A percentile compares a stretch with the other conserved stretches of the same genome.
Conservation (phyloP, 1,140 invertebrate species). For the Bilobella aurantiaca region DNA sequence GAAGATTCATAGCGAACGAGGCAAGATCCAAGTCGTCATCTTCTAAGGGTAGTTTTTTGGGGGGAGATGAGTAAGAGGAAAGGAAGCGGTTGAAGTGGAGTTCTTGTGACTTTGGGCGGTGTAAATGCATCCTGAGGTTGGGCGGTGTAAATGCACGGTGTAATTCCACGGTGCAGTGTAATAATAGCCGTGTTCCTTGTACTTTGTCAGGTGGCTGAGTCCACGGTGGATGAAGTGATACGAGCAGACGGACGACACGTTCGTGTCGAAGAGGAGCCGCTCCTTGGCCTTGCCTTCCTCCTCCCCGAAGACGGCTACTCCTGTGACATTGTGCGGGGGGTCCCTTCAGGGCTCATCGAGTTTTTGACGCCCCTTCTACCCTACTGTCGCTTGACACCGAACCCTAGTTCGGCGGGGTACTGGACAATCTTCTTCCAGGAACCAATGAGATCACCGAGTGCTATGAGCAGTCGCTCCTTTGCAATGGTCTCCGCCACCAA, state of each 20-base stretch:
- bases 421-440: conserved; percentile 36
- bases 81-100: no score
- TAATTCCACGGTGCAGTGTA: background rate
- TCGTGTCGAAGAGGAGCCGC: conserved; percentile 59
- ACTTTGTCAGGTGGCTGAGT: conserved; percentile 62
- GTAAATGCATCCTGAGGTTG: no score
- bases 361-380: conserved; percentile 79
- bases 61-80: no score
- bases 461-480: conserved; percentile 33
- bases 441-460: conserved; percentile 34
- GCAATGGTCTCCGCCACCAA: conserved; percentile 19
- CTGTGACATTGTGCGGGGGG: conserved; percentile 85
- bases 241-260: conserved; percentile 80
- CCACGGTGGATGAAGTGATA: conserved; percentile 82
- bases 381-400: conserved; percentile 75
- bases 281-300: conserved; percentile 78
- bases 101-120: no score
- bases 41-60: no score
- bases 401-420: conserved; percentile 71
- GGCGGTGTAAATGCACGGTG: no score
- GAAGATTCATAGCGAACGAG: no score
- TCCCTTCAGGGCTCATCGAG: conserved; percentile 83
- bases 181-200: conserved; percentile 11
- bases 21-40: no score
- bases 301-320: conserved; percentile 97